phyloP scores from a whole-genome alignment of 2,888 invertebrate genomes.

The Endomychus coccineus region DNA sequence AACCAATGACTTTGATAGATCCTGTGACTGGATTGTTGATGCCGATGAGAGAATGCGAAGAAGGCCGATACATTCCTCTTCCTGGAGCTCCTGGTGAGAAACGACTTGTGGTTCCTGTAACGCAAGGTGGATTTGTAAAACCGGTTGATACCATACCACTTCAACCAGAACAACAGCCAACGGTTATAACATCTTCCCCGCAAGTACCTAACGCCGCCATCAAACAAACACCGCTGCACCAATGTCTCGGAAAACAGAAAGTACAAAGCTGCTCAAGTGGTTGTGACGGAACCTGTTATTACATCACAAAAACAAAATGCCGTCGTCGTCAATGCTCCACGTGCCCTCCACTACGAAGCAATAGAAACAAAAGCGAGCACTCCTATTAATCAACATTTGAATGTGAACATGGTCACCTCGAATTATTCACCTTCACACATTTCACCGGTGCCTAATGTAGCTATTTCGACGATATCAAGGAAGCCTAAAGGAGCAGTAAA shows the following conservation, averaged over 20 bases:
- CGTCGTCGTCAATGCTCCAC: conserved; percentile 21
- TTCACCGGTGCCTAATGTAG: conserved; percentile 32
- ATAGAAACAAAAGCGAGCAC: conserved; percentile 18
- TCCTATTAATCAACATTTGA: conserved; percentile 34
- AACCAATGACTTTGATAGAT: conserved; percentile 62
- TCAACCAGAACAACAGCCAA: conserved; percentile 40
- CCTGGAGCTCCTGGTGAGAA: conserved; percentile 26
- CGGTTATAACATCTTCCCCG: conserved; percentile 14
- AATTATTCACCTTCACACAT: conserved; percentile 31
- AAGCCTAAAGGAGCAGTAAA: conserved; percentile 29
- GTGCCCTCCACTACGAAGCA: conserved; percentile 13
- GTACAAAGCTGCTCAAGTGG: conserved; percentile 48
- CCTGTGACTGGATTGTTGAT: conserved; percentile 67
- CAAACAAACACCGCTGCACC: conserved; percentile 47
- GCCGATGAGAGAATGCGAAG: conserved; percentile 63
- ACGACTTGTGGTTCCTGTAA: conserved; percentile 24
- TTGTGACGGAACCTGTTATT: conserved; percentile 27
- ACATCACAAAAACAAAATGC: conserved; percentile 18
- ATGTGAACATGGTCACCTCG: conserved; percentile 35
- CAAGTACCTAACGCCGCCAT: conserved; percentile 26
- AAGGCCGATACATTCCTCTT: conserved; percentile 59
- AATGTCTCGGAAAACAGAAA: conserved; percentile 57
- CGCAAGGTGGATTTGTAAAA: conserved; percentile 19
- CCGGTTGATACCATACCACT: conserved; percentile 40
- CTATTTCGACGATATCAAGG: conserved; percentile 19